Conservation (phyloP, 2,797 vertebrate species). For the Poeciliopsis gracilis region DNA sequence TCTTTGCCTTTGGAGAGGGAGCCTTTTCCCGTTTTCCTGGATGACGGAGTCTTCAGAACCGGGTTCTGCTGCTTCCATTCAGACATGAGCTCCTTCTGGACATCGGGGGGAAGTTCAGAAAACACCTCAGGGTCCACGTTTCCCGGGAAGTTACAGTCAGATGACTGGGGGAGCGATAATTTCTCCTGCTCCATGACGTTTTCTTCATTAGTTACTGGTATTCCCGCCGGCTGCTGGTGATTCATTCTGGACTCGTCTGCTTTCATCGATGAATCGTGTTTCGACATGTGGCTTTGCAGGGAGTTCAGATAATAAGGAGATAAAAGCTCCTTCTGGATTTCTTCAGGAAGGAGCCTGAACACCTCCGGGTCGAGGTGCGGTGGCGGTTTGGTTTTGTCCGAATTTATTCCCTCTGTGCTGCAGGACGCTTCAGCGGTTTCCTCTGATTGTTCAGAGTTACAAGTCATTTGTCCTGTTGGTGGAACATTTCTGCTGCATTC, state of each 20-base stretch:
- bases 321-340: slow-evolving; percentile 86
- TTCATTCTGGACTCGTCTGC: neutral
- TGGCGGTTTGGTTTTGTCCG: slow-evolving; percentile 56
- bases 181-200: slow-evolving; percentile 16
- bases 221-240: slow-evolving; percentile 15
- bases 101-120: slow-evolving; percentile 79
- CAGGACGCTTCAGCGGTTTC: slow-evolving; percentile 6
- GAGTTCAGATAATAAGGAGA: slow-evolving; percentile 46
- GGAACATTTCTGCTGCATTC: slow-evolving; percentile 15
- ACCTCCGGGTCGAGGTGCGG: slow-evolving; percentile 83
- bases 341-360: slow-evolving; percentile 84
- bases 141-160: slow-evolving; percentile 74
- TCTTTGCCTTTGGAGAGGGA: slow-evolving; percentile 65
- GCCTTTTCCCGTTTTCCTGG: slow-evolving; percentile 56
- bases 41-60: slow-evolving; percentile 57
- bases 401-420: slow-evolving; percentile 13
- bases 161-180: slow-evolving; percentile 4
- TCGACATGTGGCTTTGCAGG: neutral
- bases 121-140: slow-evolving; percentile 86
- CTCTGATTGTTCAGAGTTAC: slow-evolving; percentile 15
- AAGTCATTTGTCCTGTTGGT: neutral
- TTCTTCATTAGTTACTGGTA: neutral
- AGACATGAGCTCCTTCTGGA: slow-evolving; percentile 85
- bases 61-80: slow-evolving; percentile 84
- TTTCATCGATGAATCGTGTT: neutral